Base-by-base conservation (phyloP, 2,888 invertebrate genomes). In the Eucriotettix oculatus region DNA sequence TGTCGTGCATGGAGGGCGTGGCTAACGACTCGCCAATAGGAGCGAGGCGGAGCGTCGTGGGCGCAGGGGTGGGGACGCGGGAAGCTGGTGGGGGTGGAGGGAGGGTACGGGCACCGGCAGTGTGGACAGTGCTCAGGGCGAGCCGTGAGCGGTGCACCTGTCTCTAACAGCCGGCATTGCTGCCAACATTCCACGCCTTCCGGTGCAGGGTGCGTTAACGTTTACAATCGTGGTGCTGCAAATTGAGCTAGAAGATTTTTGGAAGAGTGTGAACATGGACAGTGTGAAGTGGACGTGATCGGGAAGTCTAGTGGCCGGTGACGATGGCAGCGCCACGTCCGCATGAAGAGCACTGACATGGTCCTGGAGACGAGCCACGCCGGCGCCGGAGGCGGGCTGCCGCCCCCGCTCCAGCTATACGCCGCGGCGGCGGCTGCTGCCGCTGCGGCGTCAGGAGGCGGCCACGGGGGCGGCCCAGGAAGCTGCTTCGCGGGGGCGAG, bases 391-490 rank as follows among this genome's bases (percentile, higher is more conserved):
- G 65, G 68, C 72, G 83, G 82, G 67, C 73, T 85, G 75, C 85
- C 85, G 75, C 81, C 84, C 72, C 83, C 83, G 69, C 74, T 85
- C 73, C 83, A 84, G 70, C 75, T 84, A 67, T 85, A 84, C 72
- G 84, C 84, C 69, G 84, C 83, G 53, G 83, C 83, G 68, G 83
- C 83, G 69, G 82, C 83, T 72, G 63, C 74, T 3, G 73, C 72
- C 54, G 73, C 73, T 52, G 74, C 73, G 56, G 72, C 72, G 75
- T 68, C 72, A 14, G 52, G 52, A 29, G 29, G 9, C 48, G 56
- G 42, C n/a, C 40, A 9, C 67, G 73, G 42, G 16, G 17, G 43
- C 40, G 44, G 42, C n/a, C 42, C 52, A 71, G 67, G 66, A 65
- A 54, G 59, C 67, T 69, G 61, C 72, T 67, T 56, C 69, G 67